Base-by-base conservation (phyloP, 37 sponge, comb jelly and placozoan genomes). In the Beroe forskalii region DNA sequence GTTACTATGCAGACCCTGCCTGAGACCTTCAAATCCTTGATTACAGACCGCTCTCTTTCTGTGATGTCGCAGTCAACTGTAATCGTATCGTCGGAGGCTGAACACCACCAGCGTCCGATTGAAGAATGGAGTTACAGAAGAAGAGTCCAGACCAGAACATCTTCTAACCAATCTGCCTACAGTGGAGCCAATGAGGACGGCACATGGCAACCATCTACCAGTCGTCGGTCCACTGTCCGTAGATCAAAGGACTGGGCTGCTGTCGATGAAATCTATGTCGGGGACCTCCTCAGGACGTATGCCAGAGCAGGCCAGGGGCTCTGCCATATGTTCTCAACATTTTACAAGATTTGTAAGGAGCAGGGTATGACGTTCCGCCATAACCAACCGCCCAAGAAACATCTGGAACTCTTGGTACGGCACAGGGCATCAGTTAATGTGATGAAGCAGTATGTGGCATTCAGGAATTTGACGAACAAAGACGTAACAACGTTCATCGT, bases 81-180 rank as follows among this genome's bases (percentile, higher is more conserved):
- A 4, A 80, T 80, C 8, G 14, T 80, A 6, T 32, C 86, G 0
- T 80, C 86, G 4, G 86, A 44, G 25, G 40, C 37, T 38, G 55
- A 38, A 4, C 23, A 32, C 40, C 9, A 37, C 37, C 55, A 41
- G 44, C 35, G 72, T 4, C 66, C 66, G 17, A 41, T 80, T 37
- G 55, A 80, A 37, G 86, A 80, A 38, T 80, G 86, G 86, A 80
- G 86, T 80, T 80, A 44, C 55, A 80, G 27, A 48, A 80, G 40
- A 37, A 17, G 86, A 41, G 36, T 69, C 14, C 1, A 32, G 38
- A 36, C 33, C 32, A 32, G 27, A 14, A 69, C 33, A 32, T 14
- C 39, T 36, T 14, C 33, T 6, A 32, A 36, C 1, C 39, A 69
- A 19, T 35, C 72, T 17, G 12, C 36, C 35, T 32, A 32, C 19